phyloP scores from a whole-genome alignment of 2,797 vertebrate species.

The Lemur catta region DNA sequence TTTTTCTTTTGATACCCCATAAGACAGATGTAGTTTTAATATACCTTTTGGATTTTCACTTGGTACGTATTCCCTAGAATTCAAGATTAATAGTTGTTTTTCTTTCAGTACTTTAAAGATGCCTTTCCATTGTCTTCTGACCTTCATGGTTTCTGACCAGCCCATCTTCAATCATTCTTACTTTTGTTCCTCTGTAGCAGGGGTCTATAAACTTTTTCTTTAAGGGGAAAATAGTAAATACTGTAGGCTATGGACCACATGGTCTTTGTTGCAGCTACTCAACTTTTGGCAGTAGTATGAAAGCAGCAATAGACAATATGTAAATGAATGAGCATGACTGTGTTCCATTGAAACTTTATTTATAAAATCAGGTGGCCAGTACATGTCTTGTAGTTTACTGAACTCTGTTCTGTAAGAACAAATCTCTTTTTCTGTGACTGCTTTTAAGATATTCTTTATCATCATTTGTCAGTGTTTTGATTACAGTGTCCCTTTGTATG shows the following conservation, averaged over 20 bases:
- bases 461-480: neutral
- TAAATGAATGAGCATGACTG: neutral
- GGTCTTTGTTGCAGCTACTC: neutral
- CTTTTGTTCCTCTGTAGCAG: neutral
- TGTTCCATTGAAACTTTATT: neutral
- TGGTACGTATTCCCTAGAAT: neutral
- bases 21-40: conserved; percentile 64
- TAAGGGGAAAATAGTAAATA: neutral
- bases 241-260: neutral
- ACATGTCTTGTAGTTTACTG: neutral
- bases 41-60: conserved; percentile 53
- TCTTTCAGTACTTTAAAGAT: neutral
- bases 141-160: neutral
- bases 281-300: neutral
- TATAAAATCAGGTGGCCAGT: neutral
- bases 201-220: neutral
- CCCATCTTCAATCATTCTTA: neutral
- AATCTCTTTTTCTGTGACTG: neutral
- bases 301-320: neutral
- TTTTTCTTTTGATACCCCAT: conserved; percentile 62
- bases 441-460: neutral
- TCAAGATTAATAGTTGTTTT: neutral
- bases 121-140: neutral
- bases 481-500: neutral
- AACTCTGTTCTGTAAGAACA: neutral